Conservation (phyloP, 2,888 invertebrate genomes). For the Oxycera nigricornis region DNA sequence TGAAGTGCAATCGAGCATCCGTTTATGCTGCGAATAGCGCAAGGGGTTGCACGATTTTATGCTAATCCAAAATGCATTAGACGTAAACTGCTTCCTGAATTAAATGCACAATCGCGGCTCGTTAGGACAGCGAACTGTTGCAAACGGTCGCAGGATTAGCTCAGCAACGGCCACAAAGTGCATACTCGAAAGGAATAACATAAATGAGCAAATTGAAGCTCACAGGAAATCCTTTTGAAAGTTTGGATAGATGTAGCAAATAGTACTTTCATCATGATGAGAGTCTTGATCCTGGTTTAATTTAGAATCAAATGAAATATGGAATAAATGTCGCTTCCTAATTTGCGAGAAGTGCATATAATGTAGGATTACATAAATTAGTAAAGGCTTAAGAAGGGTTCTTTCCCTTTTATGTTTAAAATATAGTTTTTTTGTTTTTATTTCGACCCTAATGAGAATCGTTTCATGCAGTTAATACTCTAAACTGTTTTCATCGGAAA, state of each 20-base stretch:
- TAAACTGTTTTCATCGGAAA: too few species aligned
- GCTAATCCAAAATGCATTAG: not conserved
- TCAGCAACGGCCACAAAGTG: not conserved
- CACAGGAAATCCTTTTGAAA: not conserved
- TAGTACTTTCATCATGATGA: too few species aligned
- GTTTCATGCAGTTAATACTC: too few species aligned
- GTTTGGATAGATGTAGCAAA: not conserved
- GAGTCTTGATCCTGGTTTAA: too few species aligned
- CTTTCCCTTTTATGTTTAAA: too few species aligned
- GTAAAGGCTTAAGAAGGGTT: too few species aligned
- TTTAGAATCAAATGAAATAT: too few species aligned
- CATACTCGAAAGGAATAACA: not conserved
- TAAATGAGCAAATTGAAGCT: not conserved
- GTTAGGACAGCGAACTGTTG: not conserved
- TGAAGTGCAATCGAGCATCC: not conserved
- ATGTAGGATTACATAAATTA: too few species aligned
- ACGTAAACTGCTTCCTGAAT: not conserved
- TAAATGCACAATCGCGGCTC: not conserved
- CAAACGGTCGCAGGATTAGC: not conserved
- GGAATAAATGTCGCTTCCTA: too few species aligned
- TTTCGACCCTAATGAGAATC: too few species aligned
- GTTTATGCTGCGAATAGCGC: not conserved
- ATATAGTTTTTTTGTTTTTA: too few species aligned
- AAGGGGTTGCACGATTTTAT: not conserved
- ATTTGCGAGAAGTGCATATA: too few species aligned